Percentiles rank a stretch among this genome's conserved stretches.
phyloP scores from a whole-genome alignment of 2,113 vertebrate genomes.

The Dolichotis patagonum region DNA sequence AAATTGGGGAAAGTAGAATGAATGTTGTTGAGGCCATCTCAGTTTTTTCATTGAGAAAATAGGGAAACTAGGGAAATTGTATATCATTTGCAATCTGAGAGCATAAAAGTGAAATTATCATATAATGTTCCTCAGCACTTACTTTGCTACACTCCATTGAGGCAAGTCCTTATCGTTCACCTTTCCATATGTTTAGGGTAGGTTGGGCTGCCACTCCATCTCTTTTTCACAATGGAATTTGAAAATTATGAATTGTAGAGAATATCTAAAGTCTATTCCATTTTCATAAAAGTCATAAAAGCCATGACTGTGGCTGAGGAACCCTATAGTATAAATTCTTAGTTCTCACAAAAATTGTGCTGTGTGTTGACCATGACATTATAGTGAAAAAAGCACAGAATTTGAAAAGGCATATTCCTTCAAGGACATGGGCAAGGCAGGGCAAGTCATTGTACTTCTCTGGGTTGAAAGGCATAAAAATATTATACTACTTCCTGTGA shows the following conservation, averaged over 20 bases:
- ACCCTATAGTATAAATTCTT: neutral
- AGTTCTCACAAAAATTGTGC: neutral
- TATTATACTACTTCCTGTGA: neutral
- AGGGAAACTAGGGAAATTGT: neutral
- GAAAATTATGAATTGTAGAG: neutral
- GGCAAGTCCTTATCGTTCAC: slow-evolving; percentile 2
- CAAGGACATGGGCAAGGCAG: neutral
- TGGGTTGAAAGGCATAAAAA: neutral
- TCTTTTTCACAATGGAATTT: neutral
- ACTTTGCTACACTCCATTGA: neutral
- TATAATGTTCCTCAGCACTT: neutral
- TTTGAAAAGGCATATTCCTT: neutral
- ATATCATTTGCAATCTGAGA: slow-evolving; percentile 13
- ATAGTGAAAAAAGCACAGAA: neutral
- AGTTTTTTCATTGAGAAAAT: slow-evolving; percentile 44
- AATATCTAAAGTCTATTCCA: neutral
- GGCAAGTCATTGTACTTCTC: neutral
- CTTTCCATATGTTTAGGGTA: neutral
- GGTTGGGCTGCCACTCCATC: neutral
- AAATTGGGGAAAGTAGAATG: neutral
- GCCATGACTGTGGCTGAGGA: neutral
- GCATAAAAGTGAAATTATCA: neutral
- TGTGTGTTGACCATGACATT: neutral
- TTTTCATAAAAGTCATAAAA: neutral
- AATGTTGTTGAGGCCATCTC: neutral